phyloP scores from a whole-genome alignment of 2,113 vertebrate species.

The Brachionichthys hirsutus region DNA sequence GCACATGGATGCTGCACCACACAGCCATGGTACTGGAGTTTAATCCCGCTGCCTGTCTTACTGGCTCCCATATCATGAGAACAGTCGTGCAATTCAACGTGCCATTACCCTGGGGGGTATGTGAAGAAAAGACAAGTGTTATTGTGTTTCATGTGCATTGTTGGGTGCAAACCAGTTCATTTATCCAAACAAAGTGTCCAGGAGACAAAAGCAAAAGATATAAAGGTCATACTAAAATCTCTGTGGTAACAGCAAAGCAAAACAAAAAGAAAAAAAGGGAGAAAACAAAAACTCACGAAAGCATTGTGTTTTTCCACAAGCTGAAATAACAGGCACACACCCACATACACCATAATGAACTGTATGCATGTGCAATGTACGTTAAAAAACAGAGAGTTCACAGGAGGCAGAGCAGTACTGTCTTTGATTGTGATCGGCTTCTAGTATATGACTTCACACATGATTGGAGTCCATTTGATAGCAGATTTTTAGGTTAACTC shows the following conservation, averaged over 20 bases:
- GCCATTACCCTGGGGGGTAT: constrained; percentile 55
- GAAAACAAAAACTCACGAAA: constrained; percentile 52
- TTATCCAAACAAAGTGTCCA: not conserved
- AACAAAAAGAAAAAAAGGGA: too few species aligned
- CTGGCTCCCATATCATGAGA: constrained; percentile 57
- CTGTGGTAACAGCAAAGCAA: constrained; percentile 3
- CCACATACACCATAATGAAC: not conserved
- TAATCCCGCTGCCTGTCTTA: constrained; percentile 46
- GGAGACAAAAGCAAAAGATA: constrained; percentile 11
- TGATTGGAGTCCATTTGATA: too few species aligned
- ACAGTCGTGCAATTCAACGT: constrained; percentile 61
- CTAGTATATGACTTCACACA: too few species aligned
- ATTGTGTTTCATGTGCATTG: constrained; percentile 16
- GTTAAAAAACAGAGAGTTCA: too few species aligned
- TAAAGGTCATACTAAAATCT: not conserved
- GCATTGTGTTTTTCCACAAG: constrained; percentile 24
- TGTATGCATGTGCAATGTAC: not conserved
- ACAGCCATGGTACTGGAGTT: constrained; percentile 27
- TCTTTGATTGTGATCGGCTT: too few species aligned
- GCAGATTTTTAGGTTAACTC: too few species aligned
- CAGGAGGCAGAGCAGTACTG: too few species aligned
- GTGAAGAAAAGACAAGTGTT: constrained; percentile 2
- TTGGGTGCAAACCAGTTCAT: constrained; percentile 38
- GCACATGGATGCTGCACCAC: constrained; percentile 70
- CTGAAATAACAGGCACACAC: constrained; percentile 6